A percentile compares a stretch with the other conserved stretches of the same genome.
Evolutionary conservation across 92 coral and sea anemone genomes (phyloP).

Genomic region (Siderastrea radians): DNA sequence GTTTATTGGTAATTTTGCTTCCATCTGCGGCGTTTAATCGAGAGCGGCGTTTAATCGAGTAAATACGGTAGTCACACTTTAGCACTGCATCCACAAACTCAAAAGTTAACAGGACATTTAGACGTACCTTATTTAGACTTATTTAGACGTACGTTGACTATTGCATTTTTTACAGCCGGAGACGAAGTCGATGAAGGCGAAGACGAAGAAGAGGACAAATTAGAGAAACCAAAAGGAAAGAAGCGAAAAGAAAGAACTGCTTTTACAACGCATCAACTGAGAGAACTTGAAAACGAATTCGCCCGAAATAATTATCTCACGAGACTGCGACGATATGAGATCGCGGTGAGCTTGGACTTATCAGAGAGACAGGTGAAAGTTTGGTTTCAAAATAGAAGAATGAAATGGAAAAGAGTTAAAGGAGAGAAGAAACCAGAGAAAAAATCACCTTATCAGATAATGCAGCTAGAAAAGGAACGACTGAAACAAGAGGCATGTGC

Average conservation of each 20-base stretch:
- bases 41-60: no score
- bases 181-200: constrained; percentile 55
- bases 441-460: constrained; percentile 81
- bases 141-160: neutral
- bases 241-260: constrained; percentile 98
- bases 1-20: no score
- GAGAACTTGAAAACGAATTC: constrained; percentile 98
- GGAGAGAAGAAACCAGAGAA: constrained; percentile 98
- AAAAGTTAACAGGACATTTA: neutral
- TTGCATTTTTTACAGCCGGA: constrained; percentile 1
- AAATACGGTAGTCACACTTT: no score
- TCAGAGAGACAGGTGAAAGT: constrained; percentile 98
- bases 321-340: constrained; percentile 96
- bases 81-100: neutral
- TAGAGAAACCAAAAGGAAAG: constrained; percentile 79
- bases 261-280: constrained; percentile 95
- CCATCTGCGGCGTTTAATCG: no score
- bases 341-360: constrained; percentile 97
- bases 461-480: constrained; percentile 85
- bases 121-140: neutral
- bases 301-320: constrained; percentile 95
- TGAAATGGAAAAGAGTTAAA: constrained; percentile 99
- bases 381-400: constrained; percentile 97
- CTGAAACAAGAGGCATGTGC: neutral
- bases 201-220: constrained; percentile 68